Percentiles rank a stretch among this genome's conserved stretches.
phyloP scores from a whole-genome alignment of 2,113 vertebrate genomes.

The Paramormyrops kingsleyae region DNA sequence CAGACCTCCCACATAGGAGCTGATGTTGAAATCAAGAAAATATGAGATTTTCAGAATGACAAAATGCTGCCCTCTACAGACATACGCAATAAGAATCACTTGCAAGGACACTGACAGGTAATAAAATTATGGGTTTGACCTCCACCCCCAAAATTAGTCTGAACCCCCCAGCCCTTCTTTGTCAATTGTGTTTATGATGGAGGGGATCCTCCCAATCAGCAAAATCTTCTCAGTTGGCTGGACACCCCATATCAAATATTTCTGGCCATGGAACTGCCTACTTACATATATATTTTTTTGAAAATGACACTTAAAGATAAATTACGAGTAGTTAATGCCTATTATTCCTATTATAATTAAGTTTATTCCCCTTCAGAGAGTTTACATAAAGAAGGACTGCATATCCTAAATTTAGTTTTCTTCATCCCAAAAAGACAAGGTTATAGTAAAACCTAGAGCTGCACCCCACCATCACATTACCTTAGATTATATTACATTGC shows the following conservation, averaged over 20 bases:
- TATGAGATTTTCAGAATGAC: background rate
- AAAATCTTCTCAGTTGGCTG: background rate
- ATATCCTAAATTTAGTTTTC: background rate
- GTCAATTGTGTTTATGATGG: background rate
- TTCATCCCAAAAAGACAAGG: background rate
- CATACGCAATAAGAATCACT: too few relatives aligned
- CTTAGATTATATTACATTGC: background rate
- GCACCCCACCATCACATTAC: background rate
- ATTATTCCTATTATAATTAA: background rate
- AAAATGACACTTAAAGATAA: background rate
- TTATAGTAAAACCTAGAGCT: background rate
- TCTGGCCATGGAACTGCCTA: background rate
- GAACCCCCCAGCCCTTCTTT: background rate
- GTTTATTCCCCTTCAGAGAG: background rate
- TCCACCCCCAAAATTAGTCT: background rate
- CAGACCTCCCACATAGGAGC: background rate
- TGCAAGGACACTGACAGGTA: background rate
- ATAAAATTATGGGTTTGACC: background rate
- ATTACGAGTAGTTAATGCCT: background rate
- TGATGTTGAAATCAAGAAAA: background rate
- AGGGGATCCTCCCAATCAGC: background rate
- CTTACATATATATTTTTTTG: background rate
- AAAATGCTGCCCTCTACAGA: too few relatives aligned
- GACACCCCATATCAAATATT: background rate
- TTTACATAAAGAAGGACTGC: background rate